Evolutionary conservation across 2,888 invertebrate species (phyloP).

Genomic region (Kuschelorhynchus macadamiae): DNA sequence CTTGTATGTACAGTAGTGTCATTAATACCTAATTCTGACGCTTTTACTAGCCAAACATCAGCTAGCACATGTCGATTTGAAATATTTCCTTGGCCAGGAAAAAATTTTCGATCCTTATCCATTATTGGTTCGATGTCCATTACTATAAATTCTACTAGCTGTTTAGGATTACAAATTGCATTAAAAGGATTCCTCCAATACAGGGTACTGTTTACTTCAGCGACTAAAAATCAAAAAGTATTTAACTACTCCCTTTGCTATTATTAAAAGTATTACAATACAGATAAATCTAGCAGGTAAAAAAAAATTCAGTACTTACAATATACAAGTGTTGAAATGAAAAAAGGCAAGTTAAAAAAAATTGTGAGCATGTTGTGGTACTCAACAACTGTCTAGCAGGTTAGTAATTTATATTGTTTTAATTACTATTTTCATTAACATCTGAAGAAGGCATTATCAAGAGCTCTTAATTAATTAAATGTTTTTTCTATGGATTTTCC

Average conservation of each 20-base stretch:
- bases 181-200: conserved; percentile 93
- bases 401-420: too few species aligned
- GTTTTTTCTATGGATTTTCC: too few species aligned
- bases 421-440: too few species aligned
- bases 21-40: conserved; percentile 87
- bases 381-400: too few species aligned
- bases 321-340: too few species aligned
- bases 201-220: conserved; percentile 83
- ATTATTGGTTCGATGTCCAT: conserved; percentile 92
- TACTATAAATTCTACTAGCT: conserved; percentile 91
- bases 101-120: conserved; percentile 81
- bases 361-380: too few species aligned
- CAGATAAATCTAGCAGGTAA: too few species aligned
- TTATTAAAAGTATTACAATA: conserved; percentile 2
- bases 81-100: conserved; percentile 90
- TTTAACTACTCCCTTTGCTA: too few species aligned
- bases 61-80: conserved; percentile 91
- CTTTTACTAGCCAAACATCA: conserved; percentile 94
- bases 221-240: conserved; percentile 75
- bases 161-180: conserved; percentile 91
- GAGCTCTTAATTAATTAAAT: too few species aligned
- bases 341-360: too few species aligned
- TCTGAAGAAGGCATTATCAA: too few species aligned
- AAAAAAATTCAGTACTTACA: too few species aligned
- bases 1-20: conserved; percentile 84